Conservation (phyloP, 2,113 vertebrate species). For the Pterocles orientalis region DNA sequence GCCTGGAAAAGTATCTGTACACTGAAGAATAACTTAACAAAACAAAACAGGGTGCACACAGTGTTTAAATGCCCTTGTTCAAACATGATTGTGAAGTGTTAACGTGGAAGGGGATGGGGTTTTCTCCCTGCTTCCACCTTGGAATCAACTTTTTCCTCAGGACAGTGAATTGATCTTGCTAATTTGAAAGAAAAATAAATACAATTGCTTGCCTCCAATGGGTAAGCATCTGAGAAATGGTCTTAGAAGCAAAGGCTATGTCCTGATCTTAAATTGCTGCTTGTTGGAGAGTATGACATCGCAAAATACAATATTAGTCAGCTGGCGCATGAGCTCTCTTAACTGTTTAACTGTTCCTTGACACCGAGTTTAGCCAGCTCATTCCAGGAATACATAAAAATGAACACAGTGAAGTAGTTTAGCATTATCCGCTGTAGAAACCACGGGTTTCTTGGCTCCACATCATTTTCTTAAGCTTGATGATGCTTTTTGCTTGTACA, state of each 20-base stretch:
- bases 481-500: background rate
- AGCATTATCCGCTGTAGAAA: background rate
- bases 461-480: accelerated
- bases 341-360: background rate
- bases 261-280: background rate
- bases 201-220: background rate
- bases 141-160: background rate
- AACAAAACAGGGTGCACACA: background rate
- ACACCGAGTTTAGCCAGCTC: background rate
- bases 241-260: background rate
- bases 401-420: background rate
- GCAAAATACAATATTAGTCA: background rate
- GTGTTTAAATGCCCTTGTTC: background rate
- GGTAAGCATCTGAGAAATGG: background rate
- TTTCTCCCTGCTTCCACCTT: background rate
- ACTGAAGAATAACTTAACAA: background rate
- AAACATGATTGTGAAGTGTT: background rate
- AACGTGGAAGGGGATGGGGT: background rate
- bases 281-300: accelerated
- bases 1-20: background rate
- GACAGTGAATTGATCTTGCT: background rate
- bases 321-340: background rate
- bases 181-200: background rate
- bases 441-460: background rate
- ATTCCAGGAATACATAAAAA: background rate